Base-by-base conservation (phyloP, 2,888 invertebrate species). In the Napeogenes sylphis region DNA sequence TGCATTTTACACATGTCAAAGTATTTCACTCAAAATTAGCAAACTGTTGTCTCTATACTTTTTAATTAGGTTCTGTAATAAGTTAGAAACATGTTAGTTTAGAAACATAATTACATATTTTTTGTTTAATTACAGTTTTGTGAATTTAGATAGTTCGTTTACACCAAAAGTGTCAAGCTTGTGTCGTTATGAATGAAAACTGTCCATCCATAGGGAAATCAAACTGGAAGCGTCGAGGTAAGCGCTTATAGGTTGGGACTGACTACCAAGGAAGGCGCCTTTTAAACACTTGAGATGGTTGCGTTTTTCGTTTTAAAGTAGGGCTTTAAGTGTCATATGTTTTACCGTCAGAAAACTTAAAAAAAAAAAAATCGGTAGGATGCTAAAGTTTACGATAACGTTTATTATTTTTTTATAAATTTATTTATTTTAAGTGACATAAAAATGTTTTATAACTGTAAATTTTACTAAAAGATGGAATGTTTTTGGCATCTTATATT, bases 131-230 rank as follows among this genome's bases (percentile, higher is more conserved):
- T 51, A 65, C 56, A 57, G 56, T 58, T 58, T 62, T 59, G 62
- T 59, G 62, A 59, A 65, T 65, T 65, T 61, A 61, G 60, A 56
- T 58, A 55, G 58, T 58, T 33, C 57, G 56, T 59, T 63, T 59
- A 42, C 47, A 65, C 38, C 59, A 42, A 51, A 56, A 61, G 55
- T 60, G 32, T 38, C 38, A 58, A 30, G 6, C 35, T 60, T 38
- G 21, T 45, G 59, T 55, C 59, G 57, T 55, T 61, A 64, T 63
- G 55, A 65, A 70, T 68, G 71, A 81, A 72, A 73, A 73, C 77
- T 78, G 80, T 70, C 71, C 75, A 77, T 78, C 87, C 86, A 75
- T 71, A 82, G 89, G 89, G 89, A 89, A 89, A 89, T 89, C 85
- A 85, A 87, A 87, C 83, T 82, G 71, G 78, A 73, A 72, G 75